phyloP scores from a whole-genome alignment of 2,797 vertebrate genomes.

The Melanitta fusca region DNA sequence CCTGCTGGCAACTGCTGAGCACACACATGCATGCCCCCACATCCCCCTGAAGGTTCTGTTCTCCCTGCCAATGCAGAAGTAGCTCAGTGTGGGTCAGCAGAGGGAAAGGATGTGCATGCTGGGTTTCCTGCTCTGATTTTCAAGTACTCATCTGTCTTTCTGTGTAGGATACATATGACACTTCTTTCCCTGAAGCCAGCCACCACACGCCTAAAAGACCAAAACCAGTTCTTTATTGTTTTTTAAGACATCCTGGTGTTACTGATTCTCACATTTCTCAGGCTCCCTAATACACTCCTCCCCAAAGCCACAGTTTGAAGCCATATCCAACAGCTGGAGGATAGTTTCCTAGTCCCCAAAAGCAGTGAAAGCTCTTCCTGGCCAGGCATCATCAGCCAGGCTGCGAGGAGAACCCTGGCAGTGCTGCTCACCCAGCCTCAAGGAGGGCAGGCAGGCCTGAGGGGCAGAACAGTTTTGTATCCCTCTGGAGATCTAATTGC shows the following conservation, averaged over 20 bases:
- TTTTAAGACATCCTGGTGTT: neutral
- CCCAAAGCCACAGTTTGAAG: neutral
- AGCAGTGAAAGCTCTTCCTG: neutral
- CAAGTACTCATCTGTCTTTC: neutral
- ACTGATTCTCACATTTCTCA: neutral
- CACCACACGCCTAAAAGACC: neutral
- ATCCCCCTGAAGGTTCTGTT: neutral
- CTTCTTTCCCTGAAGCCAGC: neutral
- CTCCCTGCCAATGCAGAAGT: neutral
- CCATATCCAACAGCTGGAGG: neutral
- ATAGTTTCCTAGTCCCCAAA: neutral
- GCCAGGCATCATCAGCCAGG: neutral
- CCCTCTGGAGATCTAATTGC: neutral
- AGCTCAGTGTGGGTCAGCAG: neutral
- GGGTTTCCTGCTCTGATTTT: neutral
- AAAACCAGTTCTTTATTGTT: neutral
- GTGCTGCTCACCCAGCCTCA: fast-evolving
- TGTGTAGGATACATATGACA: neutral
- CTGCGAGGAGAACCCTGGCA: neutral
- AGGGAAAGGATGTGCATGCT: neutral
- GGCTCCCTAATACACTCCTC: neutral
- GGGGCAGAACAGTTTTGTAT: neutral
- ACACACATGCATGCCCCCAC: neutral
- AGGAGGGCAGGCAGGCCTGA: neutral
- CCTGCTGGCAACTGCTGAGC: neutral